Percentiles rank a stretch among this genome's conserved stretches.
Evolutionary conservation across 2,797 vertebrate genomes (phyloP).

Genomic region (Menidia menidia): DNA sequence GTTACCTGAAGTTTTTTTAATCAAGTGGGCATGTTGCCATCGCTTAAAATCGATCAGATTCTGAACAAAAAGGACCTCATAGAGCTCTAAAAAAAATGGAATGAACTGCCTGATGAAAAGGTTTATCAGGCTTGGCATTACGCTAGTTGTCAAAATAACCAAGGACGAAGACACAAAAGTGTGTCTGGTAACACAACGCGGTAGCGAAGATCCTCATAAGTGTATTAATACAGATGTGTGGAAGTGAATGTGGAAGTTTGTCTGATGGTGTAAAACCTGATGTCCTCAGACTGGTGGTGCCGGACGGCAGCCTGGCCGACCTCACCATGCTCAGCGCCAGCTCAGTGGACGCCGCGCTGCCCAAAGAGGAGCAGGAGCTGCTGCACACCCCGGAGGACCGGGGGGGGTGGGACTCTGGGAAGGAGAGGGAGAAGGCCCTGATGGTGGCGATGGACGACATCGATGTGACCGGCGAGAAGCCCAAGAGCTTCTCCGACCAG

Average conservation of each 20-base stretch:
- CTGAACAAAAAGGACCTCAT: background rate
- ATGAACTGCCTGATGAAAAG: too few relatives aligned
- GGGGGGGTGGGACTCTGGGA: conserved; percentile 62
- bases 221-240: conserved; percentile 42
- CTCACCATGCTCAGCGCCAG: conserved; percentile 91
- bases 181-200: background rate
- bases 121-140: too few relatives aligned
- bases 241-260: background rate
- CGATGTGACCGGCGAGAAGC: conserved; percentile 61
- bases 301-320: conserved; percentile 94
- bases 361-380: conserved; percentile 67
- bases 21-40: background rate
- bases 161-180: background rate
- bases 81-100: background rate
- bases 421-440: conserved; percentile 71
- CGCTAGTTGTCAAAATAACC: background rate
- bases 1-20: background rate
- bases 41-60: background rate
- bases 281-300: conserved; percentile 89
- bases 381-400: conserved; percentile 50
- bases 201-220: conserved; percentile 54
- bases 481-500: conserved; percentile 55
- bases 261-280: background rate
- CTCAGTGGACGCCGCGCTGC: conserved; percentile 74
- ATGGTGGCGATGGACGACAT: conserved; percentile 70